Evolutionary conservation across 2,888 invertebrate species (phyloP), one percentile per base, ranked within the genome.

Genomic region (Mayetiola destructor): DNA sequence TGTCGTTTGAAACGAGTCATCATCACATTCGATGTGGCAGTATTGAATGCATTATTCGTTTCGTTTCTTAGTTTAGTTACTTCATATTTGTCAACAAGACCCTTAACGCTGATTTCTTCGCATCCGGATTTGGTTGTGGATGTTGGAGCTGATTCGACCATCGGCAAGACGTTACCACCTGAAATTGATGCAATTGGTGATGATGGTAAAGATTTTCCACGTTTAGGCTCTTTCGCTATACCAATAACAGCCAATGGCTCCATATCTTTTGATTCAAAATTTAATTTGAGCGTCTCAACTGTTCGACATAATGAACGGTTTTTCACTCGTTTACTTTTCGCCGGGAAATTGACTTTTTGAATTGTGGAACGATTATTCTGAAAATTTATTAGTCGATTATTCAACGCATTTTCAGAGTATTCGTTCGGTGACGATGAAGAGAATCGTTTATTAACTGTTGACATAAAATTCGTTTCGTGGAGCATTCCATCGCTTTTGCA

Each of bases 241-340:
- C 75, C 62, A 76, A 65, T 70, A 37, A 55, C 35, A 56, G 59
- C 57, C 52, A 52, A 20, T n/a, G 23, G 14, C 20, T 39, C 54
- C 57, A 57, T 59, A 14, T 71, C 71, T 69, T 85, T 85, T 56
- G 90, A 89, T 75, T 92, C 91, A 70, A 91, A 90, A 70, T 88
- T 90, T 69, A 85, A 85, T 71, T 88, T 88, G 63, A 90, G 79
- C 76, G 84, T 87, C 76, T 83, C 82, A 63, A 91, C 91, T 68
- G 85, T 84, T 29, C 90, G 88, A 42, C 79, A 77, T 59, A 78
- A 67, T 63, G 60, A 61, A 59, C 61, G 56, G 35, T 62, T 61
- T 55, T 64, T 58, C 64, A 64, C 63, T 8, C 48, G 48, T 27
- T 48, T 48, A 1, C 48, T 27, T 27, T 48, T 48, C 3, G 62